Base-by-base conservation (phyloP, 2,113 vertebrate genomes). In the Oenanthe melanoleuca region DNA sequence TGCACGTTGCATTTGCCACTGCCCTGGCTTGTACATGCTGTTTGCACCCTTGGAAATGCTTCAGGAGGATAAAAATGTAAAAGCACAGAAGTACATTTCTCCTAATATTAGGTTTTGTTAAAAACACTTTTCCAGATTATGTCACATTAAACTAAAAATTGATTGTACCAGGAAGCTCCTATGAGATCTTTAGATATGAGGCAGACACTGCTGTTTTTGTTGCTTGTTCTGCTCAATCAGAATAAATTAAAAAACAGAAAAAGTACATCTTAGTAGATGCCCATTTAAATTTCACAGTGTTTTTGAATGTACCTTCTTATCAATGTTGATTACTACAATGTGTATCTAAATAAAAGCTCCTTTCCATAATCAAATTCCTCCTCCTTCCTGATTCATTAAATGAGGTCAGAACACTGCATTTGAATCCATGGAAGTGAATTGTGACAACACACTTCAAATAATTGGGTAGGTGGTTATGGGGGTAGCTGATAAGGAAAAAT, bases 121-220 rank as follows among this genome's bases (percentile, higher is more conserved):
- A 88, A 88, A 89, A 49, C 44, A 63, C 33, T 91, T 63, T 45
- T 82, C 60, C 61, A 87, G 77, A 80, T 88, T 80, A 59, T 66
- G 89, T 91, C 71, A 92, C 10, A 0, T 61, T 50, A 49, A 93
- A 96, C 82, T 86, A 95, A 93, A 96, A 97, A 97, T 63, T 92
- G 88, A 93, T 92, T 96, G 83, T 28, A 77, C 23, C 69, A 92
- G 45, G 50, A 89, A 77, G 81, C 87, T 85, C 0, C 14, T 82
- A 70, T 38, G 78, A 96, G 93, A 96, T 96, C 53, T 78, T 67
- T 6, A 79, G 65, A 89, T 75, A 85, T 1, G n/a, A 92, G 67
- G 56, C 66, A 81, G 87, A 84, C 82, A 20, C 57, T 66, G 91
- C 64, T 79, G 81, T 34, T 95, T 77, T 47, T 73, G 82, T 71